Evolutionary conservation across 1,140 invertebrate species (phyloP).

Genomic region (Drosophila chauvacae): DNA sequence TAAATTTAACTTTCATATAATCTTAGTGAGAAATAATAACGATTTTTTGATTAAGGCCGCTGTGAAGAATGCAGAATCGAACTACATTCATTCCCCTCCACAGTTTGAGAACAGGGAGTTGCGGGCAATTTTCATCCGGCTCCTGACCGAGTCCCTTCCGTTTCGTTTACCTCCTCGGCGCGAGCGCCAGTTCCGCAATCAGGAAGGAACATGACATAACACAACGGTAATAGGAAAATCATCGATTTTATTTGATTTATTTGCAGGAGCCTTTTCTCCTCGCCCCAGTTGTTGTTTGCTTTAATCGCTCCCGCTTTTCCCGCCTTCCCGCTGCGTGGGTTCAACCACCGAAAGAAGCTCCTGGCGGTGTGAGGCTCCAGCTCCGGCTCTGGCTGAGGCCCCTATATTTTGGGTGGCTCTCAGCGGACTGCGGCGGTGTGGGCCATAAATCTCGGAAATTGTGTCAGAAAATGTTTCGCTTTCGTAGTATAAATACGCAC

Average conservation of each 20-base stretch:
- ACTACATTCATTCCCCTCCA: background rate
- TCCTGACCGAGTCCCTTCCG: conserved; percentile 34
- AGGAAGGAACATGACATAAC: conserved; percentile 78
- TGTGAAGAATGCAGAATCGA: conserved; percentile 11
- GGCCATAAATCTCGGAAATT: conserved; percentile 81
- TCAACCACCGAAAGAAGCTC: conserved; percentile 35
- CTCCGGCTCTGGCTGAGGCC: background rate
- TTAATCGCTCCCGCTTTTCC: conserved; percentile 38
- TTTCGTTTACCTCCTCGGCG: conserved; percentile 3
- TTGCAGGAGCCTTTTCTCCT: conserved; percentile 42
- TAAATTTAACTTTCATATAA: background rate
- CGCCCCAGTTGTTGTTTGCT: conserved; percentile 26
- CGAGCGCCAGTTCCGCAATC: conserved; percentile 21
- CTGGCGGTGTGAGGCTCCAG: conserved; percentile 1
- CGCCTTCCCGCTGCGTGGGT: conserved; percentile 17
- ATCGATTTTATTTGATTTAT: conserved; percentile 82
- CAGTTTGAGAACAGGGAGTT: background rate
- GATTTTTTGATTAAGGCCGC: background rate
- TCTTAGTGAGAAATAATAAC: background rate
- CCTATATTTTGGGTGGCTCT: conserved; percentile 15
- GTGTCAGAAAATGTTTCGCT: conserved; percentile 79
- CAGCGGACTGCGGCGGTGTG: conserved; percentile 36
- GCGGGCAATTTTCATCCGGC: conserved; percentile 23
- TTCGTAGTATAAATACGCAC: conserved; percentile 26
- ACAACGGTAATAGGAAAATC: conserved; percentile 81